These are phyloP conservation scores for Armadillidium nasatum DNA, from an alignment of 1,140 invertebrate genomes.

Conservation along the genomic window DNA sequence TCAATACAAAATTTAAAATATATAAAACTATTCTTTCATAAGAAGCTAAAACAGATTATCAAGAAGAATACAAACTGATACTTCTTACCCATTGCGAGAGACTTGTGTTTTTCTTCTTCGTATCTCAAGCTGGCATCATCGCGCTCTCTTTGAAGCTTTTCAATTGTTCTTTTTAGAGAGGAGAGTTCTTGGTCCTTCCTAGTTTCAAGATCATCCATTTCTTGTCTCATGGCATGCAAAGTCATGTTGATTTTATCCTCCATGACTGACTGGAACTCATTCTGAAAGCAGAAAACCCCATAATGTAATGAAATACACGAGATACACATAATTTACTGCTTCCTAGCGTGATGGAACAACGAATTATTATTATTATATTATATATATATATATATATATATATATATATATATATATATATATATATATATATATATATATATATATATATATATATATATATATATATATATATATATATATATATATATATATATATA, in stretches of 20 bases:
- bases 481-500: too few species aligned
- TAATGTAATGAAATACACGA: background rate
- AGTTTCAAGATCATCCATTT: constrained; percentile 35
- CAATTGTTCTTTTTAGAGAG: constrained; percentile 33
- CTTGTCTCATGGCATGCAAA: constrained; percentile 36
- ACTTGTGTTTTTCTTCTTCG: constrained; percentile 42
- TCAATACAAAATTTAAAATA: too few species aligned
- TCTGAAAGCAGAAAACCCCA: constrained; percentile 22
- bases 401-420: too few species aligned
- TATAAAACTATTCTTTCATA: too few species aligned
- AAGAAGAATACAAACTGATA: background rate
- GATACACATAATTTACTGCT: too few species aligned
- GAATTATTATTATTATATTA: too few species aligned
- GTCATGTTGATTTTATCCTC: constrained; percentile 36
- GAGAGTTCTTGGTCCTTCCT: constrained; percentile 39
- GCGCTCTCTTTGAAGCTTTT: constrained; percentile 40
- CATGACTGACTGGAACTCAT: constrained; percentile 29
- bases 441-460: too few species aligned
- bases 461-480: too few species aligned
- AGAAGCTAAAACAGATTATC: background rate
- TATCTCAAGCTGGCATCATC: constrained; percentile 37
- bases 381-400: too few species aligned
- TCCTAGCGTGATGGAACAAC: too few species aligned
- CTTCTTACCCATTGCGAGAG: constrained; percentile 39
- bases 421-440: too few species aligned